Conservation (phyloP, 2,113 vertebrate genomes). For the Pseudolaguvia tuberculata region DNA sequence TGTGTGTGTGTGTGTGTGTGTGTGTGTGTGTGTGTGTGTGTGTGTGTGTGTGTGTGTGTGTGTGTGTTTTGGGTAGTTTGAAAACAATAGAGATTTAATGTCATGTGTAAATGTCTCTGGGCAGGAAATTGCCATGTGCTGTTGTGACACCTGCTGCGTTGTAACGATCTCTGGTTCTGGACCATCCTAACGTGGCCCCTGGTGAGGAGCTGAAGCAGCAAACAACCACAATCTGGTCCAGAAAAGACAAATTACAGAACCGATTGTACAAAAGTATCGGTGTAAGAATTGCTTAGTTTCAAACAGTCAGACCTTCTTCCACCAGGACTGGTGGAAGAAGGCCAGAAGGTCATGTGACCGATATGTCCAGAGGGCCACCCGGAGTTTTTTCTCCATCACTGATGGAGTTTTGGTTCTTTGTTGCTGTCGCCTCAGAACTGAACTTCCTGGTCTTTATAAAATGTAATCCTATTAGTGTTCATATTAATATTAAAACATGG, state of each 20-base stretch:
- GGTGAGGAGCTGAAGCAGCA: background rate
- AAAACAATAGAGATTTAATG: conserved; percentile 15
- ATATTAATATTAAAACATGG: too few relatives aligned
- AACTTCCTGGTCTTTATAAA: too few relatives aligned
- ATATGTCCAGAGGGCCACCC: too few relatives aligned
- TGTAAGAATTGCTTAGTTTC: too few relatives aligned
- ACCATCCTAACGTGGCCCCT: background rate
- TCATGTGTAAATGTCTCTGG: conserved; percentile 20
- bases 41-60: background rate
- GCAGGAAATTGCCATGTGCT: background rate
- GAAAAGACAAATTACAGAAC: background rate
- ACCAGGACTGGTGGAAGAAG: too few relatives aligned
- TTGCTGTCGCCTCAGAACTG: too few relatives aligned
- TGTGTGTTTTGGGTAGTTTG: background rate
- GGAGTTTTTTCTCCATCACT: too few relatives aligned
- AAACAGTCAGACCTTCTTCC: too few relatives aligned
- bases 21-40: background rate
- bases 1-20: conserved; percentile 26
- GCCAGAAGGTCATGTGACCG: too few relatives aligned
- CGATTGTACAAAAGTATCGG: background rate
- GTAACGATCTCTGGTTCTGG: conserved; percentile 8
- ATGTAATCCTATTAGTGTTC: too few relatives aligned
- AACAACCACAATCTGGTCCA: background rate
- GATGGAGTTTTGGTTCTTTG: too few relatives aligned
- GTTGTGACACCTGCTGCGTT: conserved; percentile 17